Evolutionary conservation across 2,888 invertebrate species (phyloP).

Genomic region (Selenia dentaria): DNA sequence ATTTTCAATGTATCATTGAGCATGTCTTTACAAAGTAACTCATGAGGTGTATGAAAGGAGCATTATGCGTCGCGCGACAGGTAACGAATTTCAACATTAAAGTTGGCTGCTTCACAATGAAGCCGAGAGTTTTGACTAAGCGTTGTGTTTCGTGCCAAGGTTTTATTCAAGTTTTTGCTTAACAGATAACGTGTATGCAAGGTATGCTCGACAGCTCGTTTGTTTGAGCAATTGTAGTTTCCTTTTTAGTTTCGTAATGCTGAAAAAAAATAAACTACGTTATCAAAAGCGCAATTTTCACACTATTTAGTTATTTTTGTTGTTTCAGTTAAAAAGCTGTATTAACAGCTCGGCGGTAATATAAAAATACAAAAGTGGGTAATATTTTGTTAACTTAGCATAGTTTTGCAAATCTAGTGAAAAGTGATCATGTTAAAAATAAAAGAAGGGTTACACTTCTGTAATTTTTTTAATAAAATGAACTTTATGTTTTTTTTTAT

Average conservation of each 20-base stretch:
- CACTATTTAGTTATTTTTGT: no score
- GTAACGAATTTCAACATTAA: constrained; percentile 48
- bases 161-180: constrained; percentile 16
- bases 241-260: background rate
- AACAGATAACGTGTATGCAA: constrained; percentile 5
- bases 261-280: no score
- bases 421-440: no score
- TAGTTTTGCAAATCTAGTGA: no score
- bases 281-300: no score
- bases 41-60: background rate
- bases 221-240: background rate
- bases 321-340: no score
- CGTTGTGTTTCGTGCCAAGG: constrained; percentile 18
- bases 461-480: no score
- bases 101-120: constrained; percentile 22
- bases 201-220: constrained; percentile 4
- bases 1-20: background rate
- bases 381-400: no score
- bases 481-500: no score
- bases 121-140: constrained; percentile 18
- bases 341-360: no score
- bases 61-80: constrained; percentile 38
- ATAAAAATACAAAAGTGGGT: no score
- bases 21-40: background rate
- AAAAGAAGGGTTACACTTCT: no score